phyloP scores from a whole-genome alignment of 2,797 vertebrate genomes.

The Erethizon dorsatum region DNA sequence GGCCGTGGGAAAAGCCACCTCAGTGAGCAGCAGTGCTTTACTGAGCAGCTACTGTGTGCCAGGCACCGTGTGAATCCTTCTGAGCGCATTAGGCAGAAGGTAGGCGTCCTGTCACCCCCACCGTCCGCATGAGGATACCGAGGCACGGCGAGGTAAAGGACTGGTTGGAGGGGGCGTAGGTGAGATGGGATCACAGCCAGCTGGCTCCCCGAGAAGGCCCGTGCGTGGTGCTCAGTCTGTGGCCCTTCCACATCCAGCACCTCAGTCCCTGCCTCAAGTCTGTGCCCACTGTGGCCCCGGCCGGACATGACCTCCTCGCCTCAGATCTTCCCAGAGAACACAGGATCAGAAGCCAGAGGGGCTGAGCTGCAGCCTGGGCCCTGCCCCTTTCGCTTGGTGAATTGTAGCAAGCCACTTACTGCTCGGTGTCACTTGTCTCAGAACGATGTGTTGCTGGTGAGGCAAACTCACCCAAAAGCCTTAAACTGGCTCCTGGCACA shows the following conservation, averaged over 20 bases:
- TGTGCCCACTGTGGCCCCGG: neutral
- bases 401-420: neutral
- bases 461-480: neutral
- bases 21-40: neutral
- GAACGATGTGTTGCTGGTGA: neutral
- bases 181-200: neutral
- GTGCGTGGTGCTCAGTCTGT: accelerated
- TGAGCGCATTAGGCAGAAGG: neutral
- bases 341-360: neutral
- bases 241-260: neutral
- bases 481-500: neutral
- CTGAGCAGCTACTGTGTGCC: neutral
- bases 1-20: neutral
- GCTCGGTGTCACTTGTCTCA: neutral
- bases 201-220: neutral
- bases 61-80: neutral
- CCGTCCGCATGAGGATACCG: neutral
- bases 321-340: neutral
- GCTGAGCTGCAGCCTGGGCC: neutral
- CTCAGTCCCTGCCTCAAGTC: neutral
- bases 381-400: neutral
- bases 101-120: neutral
- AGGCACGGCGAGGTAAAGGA: neutral
- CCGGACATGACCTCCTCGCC: neutral
- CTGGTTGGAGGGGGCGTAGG: neutral